A percentile compares a stretch with the other conserved stretches of the same genome.
Conservation (phyloP, 1,140 invertebrate species). For the Bombus superbus region DNA sequence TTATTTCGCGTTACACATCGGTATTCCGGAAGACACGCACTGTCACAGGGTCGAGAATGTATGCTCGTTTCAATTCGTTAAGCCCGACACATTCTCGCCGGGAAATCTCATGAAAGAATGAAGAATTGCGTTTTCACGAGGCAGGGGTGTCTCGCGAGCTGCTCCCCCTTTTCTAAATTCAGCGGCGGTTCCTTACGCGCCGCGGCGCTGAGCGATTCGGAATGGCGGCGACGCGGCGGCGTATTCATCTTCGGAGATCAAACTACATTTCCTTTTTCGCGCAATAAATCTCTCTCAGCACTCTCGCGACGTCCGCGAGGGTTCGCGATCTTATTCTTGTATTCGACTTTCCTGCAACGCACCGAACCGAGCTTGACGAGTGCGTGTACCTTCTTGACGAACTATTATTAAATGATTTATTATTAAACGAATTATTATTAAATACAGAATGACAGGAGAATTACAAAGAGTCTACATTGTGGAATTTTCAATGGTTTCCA, state of each 20-base stretch:
- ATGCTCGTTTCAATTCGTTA: conserved; percentile 45
- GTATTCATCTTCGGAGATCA: conserved; percentile 59
- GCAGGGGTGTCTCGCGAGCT: conserved; percentile 46
- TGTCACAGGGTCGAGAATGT: not conserved
- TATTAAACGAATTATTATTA: not conserved
- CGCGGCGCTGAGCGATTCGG: conserved; percentile 33
- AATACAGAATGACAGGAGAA: too few relatives aligned
- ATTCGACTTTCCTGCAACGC: not conserved
- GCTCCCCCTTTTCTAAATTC: conserved; percentile 52
- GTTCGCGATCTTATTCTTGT: not conserved
- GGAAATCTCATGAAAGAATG: conserved; percentile 51
- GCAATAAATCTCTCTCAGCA: conserved; percentile 44
- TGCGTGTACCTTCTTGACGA: not conserved
- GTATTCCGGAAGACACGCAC: conserved; percentile 2
- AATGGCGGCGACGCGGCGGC: not conserved
- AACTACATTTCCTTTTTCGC: conserved; percentile 46
- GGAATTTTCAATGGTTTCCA: too few relatives aligned
- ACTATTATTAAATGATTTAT: not conserved
- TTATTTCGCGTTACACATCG: conserved; percentile 6
- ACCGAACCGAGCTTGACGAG: not conserved
- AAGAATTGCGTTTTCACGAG: conserved; percentile 60
- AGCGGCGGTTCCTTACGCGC: conserved; percentile 31
- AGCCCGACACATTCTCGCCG: conserved; percentile 11
- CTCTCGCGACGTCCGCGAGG: not conserved
- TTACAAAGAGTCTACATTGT: too few relatives aligned